phyloP scores from a whole-genome alignment of 2,797 vertebrate genomes.

The Eremophila alpestris region DNA sequence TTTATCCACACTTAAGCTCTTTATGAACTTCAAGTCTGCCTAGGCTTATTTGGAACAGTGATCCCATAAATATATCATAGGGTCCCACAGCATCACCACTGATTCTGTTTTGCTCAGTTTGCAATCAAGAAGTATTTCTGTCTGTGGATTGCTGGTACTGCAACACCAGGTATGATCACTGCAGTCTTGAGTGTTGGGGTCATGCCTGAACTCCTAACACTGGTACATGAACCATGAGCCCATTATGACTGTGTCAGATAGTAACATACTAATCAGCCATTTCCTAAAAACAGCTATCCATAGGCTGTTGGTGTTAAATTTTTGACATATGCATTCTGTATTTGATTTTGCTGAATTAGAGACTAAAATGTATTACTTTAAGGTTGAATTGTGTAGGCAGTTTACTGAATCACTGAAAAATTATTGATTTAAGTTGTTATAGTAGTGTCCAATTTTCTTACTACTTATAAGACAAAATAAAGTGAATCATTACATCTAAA shows the following conservation, averaged over 20 bases:
- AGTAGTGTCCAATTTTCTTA: not conserved
- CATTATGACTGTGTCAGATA: not conserved
- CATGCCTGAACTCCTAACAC: not conserved
- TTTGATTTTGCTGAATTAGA: not conserved
- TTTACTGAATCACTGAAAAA: not conserved
- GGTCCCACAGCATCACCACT: not conserved
- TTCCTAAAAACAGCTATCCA: not conserved
- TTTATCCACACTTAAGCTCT: not conserved
- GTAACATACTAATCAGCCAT: not conserved
- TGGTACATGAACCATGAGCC: fast-evolving
- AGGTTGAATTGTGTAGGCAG: not conserved
- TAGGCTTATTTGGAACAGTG: not conserved
- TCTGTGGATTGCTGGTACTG: not conserved
- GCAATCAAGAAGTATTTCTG: not conserved
- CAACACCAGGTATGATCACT: not conserved
- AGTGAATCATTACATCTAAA: not conserved
- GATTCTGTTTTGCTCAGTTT: not conserved
- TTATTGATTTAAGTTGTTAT: not conserved
- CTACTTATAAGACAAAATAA: not conserved
- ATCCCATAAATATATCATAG: not conserved
- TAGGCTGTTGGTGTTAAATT: not conserved
- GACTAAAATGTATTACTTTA: not conserved
- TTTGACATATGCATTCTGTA: not conserved
- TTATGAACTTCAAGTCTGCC: not conserved
- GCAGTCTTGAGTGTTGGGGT: not conserved